Evolutionary conservation across 1,140 invertebrate species (phyloP).

Genomic region (Rhagoletis pomonella): DNA sequence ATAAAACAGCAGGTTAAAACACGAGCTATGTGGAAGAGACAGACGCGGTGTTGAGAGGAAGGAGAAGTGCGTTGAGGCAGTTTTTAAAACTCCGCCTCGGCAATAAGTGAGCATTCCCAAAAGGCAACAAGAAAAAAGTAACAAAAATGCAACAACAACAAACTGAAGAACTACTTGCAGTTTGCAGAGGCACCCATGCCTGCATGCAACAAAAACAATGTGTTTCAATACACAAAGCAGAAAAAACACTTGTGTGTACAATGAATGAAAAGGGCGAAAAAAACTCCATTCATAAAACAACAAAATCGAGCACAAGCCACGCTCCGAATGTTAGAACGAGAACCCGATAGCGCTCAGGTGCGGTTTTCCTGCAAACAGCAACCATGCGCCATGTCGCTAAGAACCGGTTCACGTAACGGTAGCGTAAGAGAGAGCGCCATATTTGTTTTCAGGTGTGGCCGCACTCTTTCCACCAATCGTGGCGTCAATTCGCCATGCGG

Average conservation of each 20-base stretch:
- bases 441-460: too few species aligned
- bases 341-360: background rate
- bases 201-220: background rate
- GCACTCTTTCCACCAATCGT: background rate
- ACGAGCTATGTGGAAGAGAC: background rate
- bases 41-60: background rate
- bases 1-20: background rate
- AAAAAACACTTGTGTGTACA: background rate
- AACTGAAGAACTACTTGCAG: background rate
- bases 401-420: background rate
- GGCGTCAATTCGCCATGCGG: background rate
- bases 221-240: background rate
- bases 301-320: background rate
- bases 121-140: background rate
- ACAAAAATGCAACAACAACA: background rate
- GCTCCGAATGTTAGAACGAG: background rate
- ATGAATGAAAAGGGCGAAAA: background rate
- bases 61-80: background rate
- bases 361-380: background rate
- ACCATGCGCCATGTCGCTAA: constrained; percentile 23
- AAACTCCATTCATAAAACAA: background rate
- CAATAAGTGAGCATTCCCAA: background rate
- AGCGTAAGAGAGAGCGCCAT: background rate
- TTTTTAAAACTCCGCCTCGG: constrained; percentile 44
- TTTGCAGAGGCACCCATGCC: background rate